Percentiles rank a stretch among this genome's conserved stretches.
Evolutionary conservation across 2,113 vertebrate species (phyloP).

Genomic region (Platysteira castanea): DNA sequence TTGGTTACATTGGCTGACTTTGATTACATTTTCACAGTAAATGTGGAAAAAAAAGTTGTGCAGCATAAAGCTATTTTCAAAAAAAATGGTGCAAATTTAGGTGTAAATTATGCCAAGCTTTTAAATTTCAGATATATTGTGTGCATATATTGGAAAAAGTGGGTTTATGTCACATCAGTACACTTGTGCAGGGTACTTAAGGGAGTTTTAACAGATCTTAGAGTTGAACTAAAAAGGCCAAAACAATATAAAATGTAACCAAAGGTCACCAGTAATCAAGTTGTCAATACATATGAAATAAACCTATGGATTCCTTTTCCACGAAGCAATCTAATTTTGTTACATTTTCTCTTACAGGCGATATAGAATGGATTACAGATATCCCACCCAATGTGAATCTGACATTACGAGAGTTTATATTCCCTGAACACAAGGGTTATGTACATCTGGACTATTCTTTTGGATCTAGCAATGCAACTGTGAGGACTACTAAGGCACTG

Average conservation of each 20-base stretch:
- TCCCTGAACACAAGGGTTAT: background rate
- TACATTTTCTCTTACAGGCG: conserved; percentile 9
- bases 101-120: background rate
- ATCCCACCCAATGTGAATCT: background rate
- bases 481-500: background rate
- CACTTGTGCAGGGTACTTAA: background rate
- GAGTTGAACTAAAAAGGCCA: background rate
- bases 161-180: background rate
- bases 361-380: conserved; percentile 42
- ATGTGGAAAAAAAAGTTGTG: background rate
- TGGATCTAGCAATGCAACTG: background rate
- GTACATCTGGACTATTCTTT: background rate
- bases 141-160: background rate
- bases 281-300: background rate
- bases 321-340: background rate
- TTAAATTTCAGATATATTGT: background rate
- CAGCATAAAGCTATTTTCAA: background rate
- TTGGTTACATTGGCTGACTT: background rate
- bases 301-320: background rate
- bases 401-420: background rate
- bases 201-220: background rate
- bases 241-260: background rate
- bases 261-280: background rate
- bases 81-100: background rate
- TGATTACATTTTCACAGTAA: background rate